Evolutionary conservation across 2,113 vertebrate genomes (phyloP), one percentile per base, ranked within the genome.

Genomic region (Numenius arquata): DNA sequence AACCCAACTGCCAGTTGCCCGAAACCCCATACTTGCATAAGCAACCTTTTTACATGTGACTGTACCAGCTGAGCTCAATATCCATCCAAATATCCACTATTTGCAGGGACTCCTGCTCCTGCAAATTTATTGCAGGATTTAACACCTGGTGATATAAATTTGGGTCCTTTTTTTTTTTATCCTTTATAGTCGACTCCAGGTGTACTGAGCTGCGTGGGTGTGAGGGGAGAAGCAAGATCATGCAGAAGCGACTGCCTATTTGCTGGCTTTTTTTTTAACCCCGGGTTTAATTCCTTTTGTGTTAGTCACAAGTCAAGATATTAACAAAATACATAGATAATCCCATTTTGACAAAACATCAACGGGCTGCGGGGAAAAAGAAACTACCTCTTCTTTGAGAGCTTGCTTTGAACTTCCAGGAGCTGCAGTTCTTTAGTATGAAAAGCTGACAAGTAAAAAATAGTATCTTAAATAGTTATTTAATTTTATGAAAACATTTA

Each of bases 171-270:
- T 38, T 81, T 76, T 41, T 20, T 47, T 20, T 20, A 8, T 48
- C 22, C 56, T 62, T 73, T 83, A 19, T n/a, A 84, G 85, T 15
- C 23, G 40, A 29, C 32, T 71, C 34, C 29, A 76, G 48, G 52
- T 6, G 1, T 5, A 7, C 56, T 36, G 38, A 86, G 9, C 7
- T 62, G 32, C 0, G 0, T 41, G 56, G 32, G 29, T 26, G 53
- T 52, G 38, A 72, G 36, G 30, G 34, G 41, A 55, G 27, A 72
- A 30, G 17, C 94, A 75, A 58, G 34, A 30, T 75, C 15, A 15
- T 8, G 17, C 19, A 83, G 78, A 58, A 90, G 53, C 3, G 10
- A 56, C 68, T 58, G 66, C 47, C 58, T 73, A 8, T 66, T 77
- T 62, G 34, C 61, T 78, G 23, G 20, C 40, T 85, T 74, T 76